Conservation (phyloP, 2,888 invertebrate species). For the Coronaproctus castanopsis region DNA sequence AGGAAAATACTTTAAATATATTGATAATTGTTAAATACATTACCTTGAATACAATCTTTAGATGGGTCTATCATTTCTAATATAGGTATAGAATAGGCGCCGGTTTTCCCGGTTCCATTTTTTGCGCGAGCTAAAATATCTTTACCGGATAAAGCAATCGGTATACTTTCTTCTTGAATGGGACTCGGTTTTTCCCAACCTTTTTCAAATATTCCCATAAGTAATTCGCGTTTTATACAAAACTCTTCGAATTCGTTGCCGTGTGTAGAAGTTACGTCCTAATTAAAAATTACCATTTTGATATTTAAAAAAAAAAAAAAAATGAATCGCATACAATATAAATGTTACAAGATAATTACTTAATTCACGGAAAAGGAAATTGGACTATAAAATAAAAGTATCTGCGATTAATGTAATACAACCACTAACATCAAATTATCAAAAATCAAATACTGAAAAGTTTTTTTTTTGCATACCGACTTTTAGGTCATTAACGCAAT, state of each 20-base stretch:
- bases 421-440: too few relatives aligned
- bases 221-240: constrained; percentile 84
- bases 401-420: too few relatives aligned
- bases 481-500: too few relatives aligned
- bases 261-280: constrained; percentile 98
- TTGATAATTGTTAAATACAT: too few relatives aligned
- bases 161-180: constrained; percentile 98
- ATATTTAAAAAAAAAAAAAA: background rate
- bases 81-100: constrained; percentile 96
- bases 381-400: too few relatives aligned
- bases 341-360: background rate
- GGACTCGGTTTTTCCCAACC: constrained; percentile 99
- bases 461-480: too few relatives aligned
- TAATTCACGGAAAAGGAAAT: background rate
- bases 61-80: constrained; percentile 80
- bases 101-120: constrained; percentile 98
- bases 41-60: constrained; percentile 76
- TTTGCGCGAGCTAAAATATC: constrained; percentile 97
- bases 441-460: too few relatives aligned
- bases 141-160: constrained; percentile 90
- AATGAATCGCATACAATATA: background rate
- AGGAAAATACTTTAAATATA: too few relatives aligned
- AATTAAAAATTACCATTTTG: constrained; percentile 18
- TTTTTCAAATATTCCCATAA: constrained; percentile 99
- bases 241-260: constrained; percentile 99